Evolutionary conservation across 2,888 invertebrate genomes (phyloP), one percentile per base, ranked within the genome.

Genomic region (Abrostola triplasia): DNA sequence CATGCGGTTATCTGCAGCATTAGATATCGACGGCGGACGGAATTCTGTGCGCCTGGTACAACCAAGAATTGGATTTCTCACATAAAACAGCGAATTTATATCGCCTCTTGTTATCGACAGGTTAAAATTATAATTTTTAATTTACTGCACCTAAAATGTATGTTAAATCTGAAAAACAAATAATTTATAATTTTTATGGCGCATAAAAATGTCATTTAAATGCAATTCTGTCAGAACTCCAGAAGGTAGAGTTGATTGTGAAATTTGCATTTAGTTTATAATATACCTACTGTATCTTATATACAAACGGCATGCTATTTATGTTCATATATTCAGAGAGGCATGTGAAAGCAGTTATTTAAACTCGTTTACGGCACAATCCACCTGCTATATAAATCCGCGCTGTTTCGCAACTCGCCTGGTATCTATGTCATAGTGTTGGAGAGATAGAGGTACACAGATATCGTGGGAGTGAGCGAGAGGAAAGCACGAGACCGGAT

Each of bases 381-480:
- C 92, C 93, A 94, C 94, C 92, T 94, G 94, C 92, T 92, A 92
- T 93, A 92, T 94, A 94, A n/a, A 94, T 94, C 94, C 92, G 94
- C 93, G 92, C 80, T 91, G 90, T 94, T 94, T 94, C 94, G 93
- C 94, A 94, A 94, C 89, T 86, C 81, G 65, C 84, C 85, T 88
- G 88, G 92, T 93, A 94, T 93, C 91, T 94, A 91, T 94, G 94
- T 93, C 94, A 94, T 83, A 84, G 88, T 76, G 90, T 73, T 60
- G 55, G 75, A 47, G 88, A 75, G 90, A 92, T 68, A 66, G 81
- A 63, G 5, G 59, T 79, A 86, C 59, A 24, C 59, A 36, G 60
- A 52, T 36, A 54, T 54, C 36, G 53, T 41, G 59, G 35, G 91
- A 77, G 83, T 60, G 88, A 93, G 79, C 70, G 88, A 89, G 89